Evolutionary conservation across 2,113 vertebrate genomes (phyloP).

Genomic region (Pogona vitticeps): DNA sequence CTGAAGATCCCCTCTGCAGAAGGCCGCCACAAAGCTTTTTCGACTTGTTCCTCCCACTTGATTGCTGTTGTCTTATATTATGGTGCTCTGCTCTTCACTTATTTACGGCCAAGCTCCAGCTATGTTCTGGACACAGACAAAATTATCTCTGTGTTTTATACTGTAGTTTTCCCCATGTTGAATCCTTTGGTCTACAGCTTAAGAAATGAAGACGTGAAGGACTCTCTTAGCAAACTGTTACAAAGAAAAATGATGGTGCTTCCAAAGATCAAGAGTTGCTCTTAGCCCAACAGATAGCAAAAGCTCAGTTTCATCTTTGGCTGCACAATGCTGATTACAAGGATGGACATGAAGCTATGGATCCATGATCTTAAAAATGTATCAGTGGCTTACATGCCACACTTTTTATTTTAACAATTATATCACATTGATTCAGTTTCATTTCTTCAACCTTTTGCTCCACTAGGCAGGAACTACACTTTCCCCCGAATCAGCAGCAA

Average conservation of each 20-base stretch:
- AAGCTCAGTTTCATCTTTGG: background rate
- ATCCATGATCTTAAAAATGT: background rate
- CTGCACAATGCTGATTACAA: background rate
- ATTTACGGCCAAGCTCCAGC: conserved; percentile 60
- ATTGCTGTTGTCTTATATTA: conserved; percentile 44
- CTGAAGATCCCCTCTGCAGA: conserved; percentile 16
- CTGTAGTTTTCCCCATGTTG: conserved; percentile 59
- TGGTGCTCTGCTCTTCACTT: conserved; percentile 52
- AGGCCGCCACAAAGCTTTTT: conserved; percentile 55
- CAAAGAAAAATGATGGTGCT: background rate
- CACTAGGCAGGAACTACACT: too few species aligned
- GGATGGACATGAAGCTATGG: background rate
- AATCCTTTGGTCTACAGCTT: conserved; percentile 67
- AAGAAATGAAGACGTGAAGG: conserved; percentile 61
- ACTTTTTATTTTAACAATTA: background rate
- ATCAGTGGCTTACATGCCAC: background rate
- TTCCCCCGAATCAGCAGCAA: too few species aligned
- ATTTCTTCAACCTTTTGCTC: background rate
- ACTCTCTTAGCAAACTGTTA: conserved; percentile 29
- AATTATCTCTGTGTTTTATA: conserved; percentile 64
- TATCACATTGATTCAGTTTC: background rate
- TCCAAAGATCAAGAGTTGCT: background rate
- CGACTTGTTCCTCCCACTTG: conserved; percentile 63
- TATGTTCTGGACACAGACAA: conserved; percentile 56
- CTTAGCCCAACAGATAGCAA: background rate